Evolutionary conservation across 2,888 invertebrate species (phyloP).

Genomic region (Phaedon cochleariae): DNA sequence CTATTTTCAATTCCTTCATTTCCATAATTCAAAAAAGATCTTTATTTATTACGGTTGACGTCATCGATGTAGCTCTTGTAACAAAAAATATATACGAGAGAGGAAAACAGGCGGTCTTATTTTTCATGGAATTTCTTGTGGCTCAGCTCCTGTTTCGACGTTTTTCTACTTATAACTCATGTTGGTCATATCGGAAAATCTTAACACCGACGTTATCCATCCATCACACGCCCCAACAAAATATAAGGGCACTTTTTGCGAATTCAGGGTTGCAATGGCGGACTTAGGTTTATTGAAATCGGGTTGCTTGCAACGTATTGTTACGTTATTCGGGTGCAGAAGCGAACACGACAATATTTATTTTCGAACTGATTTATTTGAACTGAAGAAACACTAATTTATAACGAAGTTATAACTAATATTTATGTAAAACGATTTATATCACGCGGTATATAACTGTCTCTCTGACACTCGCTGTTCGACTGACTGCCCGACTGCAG

Average conservation of each 20-base stretch:
- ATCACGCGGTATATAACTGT: too few relatives aligned
- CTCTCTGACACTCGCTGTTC: too few relatives aligned
- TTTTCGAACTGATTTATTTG: too few relatives aligned
- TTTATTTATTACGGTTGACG: not conserved
- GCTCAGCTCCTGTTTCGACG: conserved; percentile 31
- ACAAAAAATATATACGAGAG: not conserved
- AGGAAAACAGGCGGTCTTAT: not conserved
- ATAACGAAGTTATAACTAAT: too few relatives aligned
- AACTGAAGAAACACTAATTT: too few relatives aligned
- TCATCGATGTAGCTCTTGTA: not conserved
- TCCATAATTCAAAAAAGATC: too few relatives aligned
- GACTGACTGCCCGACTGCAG: too few relatives aligned
- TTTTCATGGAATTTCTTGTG: conserved; percentile 16
- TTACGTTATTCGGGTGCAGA: too few relatives aligned
- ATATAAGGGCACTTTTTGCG: conserved; percentile 24
- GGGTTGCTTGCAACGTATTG: not conserved
- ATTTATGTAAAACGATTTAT: too few relatives aligned
- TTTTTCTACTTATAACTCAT: conserved; percentile 37
- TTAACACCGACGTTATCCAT: conserved; percentile 39
- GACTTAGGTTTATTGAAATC: not conserved
- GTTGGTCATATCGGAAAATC: conserved; percentile 36
- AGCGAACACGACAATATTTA: too few relatives aligned
- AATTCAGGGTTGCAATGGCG: too few relatives aligned
- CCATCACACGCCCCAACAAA: conserved; percentile 31
- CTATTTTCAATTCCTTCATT: too few relatives aligned